Evolutionary conservation across 23 tunicate species (phyloP).

Genomic region (Trididemnum clinides): DNA sequence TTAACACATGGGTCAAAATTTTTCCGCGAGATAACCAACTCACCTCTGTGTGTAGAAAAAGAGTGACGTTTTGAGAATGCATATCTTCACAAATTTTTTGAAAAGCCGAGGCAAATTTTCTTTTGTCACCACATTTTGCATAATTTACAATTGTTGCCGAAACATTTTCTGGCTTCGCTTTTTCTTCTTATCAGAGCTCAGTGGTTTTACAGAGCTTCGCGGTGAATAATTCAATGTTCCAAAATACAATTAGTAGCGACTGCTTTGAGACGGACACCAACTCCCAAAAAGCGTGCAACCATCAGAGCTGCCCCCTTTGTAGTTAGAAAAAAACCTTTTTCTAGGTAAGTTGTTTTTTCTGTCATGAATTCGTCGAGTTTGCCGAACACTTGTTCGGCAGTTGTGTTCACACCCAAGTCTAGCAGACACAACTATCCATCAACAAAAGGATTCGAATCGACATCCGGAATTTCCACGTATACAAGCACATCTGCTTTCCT

Average conservation of each 20-base stretch:
- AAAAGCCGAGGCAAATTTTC: background rate
- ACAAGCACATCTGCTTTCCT: conserved; percentile 41
- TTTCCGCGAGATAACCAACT: conserved; percentile 1
- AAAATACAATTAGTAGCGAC: background rate
- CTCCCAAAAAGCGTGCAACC: conserved; percentile 30
- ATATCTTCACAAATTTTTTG: background rate
- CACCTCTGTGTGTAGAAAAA: conserved; percentile 2
- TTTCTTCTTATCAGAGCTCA: conserved; percentile 16
- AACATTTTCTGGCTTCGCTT: conserved; percentile 13
- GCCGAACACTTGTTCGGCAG: conserved; percentile 36
- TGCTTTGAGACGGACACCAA: conserved; percentile 27
- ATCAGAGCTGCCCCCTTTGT: conserved; percentile 45
- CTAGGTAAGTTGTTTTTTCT: background rate
- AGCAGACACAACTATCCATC: conserved; percentile 43
- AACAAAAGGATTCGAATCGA: conserved; percentile 18
- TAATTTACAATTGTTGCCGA: conserved; percentile 37
- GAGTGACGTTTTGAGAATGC: background rate
- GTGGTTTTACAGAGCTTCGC: conserved; percentile 44
- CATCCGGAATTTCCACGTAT: conserved; percentile 29
- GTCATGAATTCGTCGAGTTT: no score
- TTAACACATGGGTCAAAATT: background rate
- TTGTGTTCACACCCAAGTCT: conserved; percentile 43
- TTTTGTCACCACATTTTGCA: conserved; percentile 38
- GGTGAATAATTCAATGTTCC: conserved; percentile 12
- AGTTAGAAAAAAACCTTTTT: conserved; percentile 33